Base-by-base conservation (phyloP, 2,888 invertebrate genomes). In the Drosophila flavopinicola region DNA sequence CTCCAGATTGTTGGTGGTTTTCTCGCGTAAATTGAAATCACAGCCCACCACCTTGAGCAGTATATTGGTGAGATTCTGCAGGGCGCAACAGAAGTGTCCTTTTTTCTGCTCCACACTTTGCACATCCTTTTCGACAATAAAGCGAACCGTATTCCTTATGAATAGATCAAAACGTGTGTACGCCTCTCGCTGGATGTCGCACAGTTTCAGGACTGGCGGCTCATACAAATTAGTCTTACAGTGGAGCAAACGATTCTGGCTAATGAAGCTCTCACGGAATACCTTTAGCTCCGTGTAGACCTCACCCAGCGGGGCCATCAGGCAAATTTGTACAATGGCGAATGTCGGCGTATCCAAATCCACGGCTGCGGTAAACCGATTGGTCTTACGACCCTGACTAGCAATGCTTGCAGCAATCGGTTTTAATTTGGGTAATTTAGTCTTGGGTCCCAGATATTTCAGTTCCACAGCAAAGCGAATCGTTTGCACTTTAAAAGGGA, bases 11-110 rank as follows among this genome's bases (percentile, higher is more conserved):
- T 68, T 66, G 11, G 32, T 60, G 5, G 88, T 89, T 17, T 57
- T 72, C 6, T 42, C 38, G 7, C 79, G 77, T 6, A 47, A 56
- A 60, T 89, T 89, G 32, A 76, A 89, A 49, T 88, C 88, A 37
- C 61, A 59, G n/a, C 86, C 84, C 23, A 89, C 41, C 15, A 89
- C 6, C 25, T 79, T 85, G 37, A 89, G 42, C 32, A 89, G 54
- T 42, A 77, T 78, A 37, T 89, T 88, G 1, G 64, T 56, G 1
- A 88, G 54, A 58, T 89, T 88, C 24, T 78, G 73, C 1, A 82
- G 37, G 5, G 75, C 74, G 25, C 85, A 79, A 23, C 88, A 88
- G 13, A 89, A 85, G 6, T 68, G 72, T 1, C 48, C 58, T 2
- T 66, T 79, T 1, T 66, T 66, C 2, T 89, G 80, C 51, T 69